phyloP scores from a whole-genome alignment of 2,888 invertebrate genomes.

The Metellina segmentata region DNA sequence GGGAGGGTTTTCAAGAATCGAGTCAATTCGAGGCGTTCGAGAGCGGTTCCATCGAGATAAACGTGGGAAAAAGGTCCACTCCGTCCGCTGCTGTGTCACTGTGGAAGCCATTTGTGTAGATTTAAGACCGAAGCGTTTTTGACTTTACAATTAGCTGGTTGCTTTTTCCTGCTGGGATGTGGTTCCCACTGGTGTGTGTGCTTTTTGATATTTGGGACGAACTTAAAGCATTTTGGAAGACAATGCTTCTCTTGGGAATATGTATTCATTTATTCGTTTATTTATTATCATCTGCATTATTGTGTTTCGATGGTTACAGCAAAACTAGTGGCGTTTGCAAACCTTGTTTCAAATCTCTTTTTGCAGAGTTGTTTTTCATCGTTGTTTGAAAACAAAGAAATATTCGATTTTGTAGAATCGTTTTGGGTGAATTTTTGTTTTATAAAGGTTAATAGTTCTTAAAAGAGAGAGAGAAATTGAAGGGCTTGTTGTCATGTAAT shows the following conservation, averaged over 20 bases:
- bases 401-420: no score
- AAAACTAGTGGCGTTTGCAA: neutral
- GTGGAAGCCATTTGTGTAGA: constrained; percentile 11
- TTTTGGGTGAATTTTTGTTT: no score
- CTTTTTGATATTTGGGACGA: neutral
- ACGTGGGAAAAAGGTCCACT: constrained; percentile 39
- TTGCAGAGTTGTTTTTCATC: no score
- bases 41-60: constrained; percentile 13
- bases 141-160: constrained; percentile 48
- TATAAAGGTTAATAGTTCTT: no score
- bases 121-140: constrained; percentile 52
- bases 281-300: neutral
- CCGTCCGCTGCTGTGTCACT: neutral
- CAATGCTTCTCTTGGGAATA: neutral
- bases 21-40: neutral
- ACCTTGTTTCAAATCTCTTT: no score
- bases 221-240: neutral
- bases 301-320: neutral
- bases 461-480: no score
- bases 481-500: no score
- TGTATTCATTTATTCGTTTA: neutral
- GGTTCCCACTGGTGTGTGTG: neutral
- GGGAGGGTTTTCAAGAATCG: neutral
- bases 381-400: no score
- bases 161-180: neutral